Evolutionary conservation across 2,888 invertebrate genomes (phyloP), one percentile per base, ranked within the genome.

Genomic region (Beris morrisii): DNA sequence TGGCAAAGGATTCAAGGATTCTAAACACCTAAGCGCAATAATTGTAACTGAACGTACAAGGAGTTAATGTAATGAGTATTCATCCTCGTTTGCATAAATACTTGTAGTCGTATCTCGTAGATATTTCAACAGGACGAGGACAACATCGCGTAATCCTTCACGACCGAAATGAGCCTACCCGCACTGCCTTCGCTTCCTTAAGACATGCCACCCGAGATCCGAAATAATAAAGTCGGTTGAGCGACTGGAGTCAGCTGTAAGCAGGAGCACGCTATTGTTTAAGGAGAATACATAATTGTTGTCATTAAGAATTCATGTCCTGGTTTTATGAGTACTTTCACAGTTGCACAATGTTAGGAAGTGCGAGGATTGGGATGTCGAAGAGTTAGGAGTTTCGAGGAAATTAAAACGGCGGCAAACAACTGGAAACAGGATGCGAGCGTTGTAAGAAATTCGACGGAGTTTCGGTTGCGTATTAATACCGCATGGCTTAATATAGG

Each of bases 221-320:
- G 38, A 38, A 38, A 7, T 38, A 38, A 38, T 38, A 38, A 38
- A 38, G 38, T 38, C 22, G 22, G 22, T 22, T 22, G 38, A 38
- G 9, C 38, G 38, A 38, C 5, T 38, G 38, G 5, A 38, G 38
- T 38, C 38, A 22, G n/a, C 46, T 50, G n/a, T 7, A 48, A 50
- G 9, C 13, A 48, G 28, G 46, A 52, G 28, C n/a, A 12, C 6
- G 15, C 22, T 38, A 28, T 61, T 52, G 61, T 61, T 61, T 30
- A 30, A 61, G 61, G 48, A 46, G 54, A 69, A 69, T 59, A 59
- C 69, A 69, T 66, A 66, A 69, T 69, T 69, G 66, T 69, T 59
- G 44, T 66, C 69, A 66, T 66, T 66, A 64, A 64, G 66, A 59
- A 69, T 69, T 66, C 69, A 69, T 69, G 66, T 69, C 64, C 59